Conservation (phyloP, 2,888 invertebrate genomes). For the Drosophila kanekoi region DNA sequence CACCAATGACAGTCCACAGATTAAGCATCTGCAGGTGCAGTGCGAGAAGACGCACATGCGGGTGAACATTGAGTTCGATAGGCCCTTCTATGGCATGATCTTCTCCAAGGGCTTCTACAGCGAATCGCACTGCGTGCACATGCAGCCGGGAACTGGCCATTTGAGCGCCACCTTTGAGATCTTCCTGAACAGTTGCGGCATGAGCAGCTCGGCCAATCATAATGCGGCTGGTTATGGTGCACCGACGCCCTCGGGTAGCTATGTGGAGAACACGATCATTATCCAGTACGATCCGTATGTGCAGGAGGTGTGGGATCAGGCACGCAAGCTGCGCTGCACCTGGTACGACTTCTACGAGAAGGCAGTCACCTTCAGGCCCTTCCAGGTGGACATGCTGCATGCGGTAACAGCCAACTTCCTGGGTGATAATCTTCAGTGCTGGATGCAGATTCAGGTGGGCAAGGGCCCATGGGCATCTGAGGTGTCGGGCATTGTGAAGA, state of each 20-base stretch:
- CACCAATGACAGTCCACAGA: constrained; percentile 94
- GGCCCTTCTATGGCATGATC: constrained; percentile 98
- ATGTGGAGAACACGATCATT: constrained; percentile 97
- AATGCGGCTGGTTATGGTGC: constrained; percentile 93
- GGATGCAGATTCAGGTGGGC: constrained; percentile 99
- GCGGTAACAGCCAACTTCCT: constrained; percentile 98
- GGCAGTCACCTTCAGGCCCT: constrained; percentile 96
- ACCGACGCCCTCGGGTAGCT: constrained; percentile 95
- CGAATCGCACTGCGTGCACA: constrained; percentile 95
- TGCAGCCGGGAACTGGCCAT: constrained; percentile 96
- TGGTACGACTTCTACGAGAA: constrained; percentile 99
- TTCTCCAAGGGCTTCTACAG: constrained; percentile 97
- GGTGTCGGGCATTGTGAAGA: constrained; percentile 97
- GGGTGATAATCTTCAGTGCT: constrained; percentile 97
- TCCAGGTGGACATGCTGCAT: constrained; percentile 98
- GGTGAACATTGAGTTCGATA: constrained; percentile 97
- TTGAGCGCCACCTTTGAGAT: constrained; percentile 97
- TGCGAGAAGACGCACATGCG: constrained; percentile 98
- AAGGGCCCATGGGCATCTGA: constrained; percentile 99
- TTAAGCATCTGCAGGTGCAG: constrained; percentile 96
- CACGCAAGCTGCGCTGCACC: constrained; percentile 95
- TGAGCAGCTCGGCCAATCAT: constrained; percentile 96
- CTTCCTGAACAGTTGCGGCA: constrained; percentile 96
- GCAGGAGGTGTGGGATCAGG: constrained; percentile 97
- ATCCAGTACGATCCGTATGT: constrained; percentile 98